Conservation (phyloP, 2,888 invertebrate genomes). For the Drosophila nr. fundita region DNA sequence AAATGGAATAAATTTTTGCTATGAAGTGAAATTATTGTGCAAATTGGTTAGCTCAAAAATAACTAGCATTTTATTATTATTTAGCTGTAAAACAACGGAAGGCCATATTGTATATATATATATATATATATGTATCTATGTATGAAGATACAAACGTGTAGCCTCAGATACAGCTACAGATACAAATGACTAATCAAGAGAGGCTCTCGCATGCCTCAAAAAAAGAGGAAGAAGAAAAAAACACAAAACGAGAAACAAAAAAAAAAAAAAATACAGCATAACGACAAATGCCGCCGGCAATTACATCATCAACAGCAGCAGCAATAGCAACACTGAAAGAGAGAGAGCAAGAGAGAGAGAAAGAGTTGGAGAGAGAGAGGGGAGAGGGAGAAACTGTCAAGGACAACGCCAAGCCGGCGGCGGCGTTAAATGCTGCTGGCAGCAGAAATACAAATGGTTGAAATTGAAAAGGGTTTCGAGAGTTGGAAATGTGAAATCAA, state of each 20-base stretch:
- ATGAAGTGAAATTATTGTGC: neutral
- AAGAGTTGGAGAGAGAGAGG: neutral
- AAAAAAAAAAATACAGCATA: slow-evolving; percentile 5
- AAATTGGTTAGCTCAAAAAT: neutral
- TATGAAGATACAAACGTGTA: neutral
- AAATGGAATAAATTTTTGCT: neutral
- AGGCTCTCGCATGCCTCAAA: slow-evolving; percentile 21
- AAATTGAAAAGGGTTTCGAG: slow-evolving; percentile 25
- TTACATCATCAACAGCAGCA: slow-evolving; percentile 50
- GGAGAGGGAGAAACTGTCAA: slow-evolving; percentile 31
- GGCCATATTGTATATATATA: neutral
- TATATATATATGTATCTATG: neutral
- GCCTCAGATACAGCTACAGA: slow-evolving; percentile 13
- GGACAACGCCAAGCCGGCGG: slow-evolving; percentile 64
- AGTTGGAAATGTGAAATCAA: neutral
- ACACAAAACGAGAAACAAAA: neutral
- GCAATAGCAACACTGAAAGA: neutral
- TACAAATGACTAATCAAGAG: slow-evolving; percentile 49
- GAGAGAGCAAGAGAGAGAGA: neutral
- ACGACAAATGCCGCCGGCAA: slow-evolving; percentile 40
- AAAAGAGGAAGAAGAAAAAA: neutral
- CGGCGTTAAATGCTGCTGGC: slow-evolving; percentile 14
- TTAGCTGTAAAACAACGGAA: neutral
- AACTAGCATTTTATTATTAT: neutral
- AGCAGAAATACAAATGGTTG: slow-evolving; percentile 27